Evolutionary conservation across 1,140 invertebrate species (phyloP), one percentile per base, ranked within the genome.

Genomic region (Orchestia grillus): DNA sequence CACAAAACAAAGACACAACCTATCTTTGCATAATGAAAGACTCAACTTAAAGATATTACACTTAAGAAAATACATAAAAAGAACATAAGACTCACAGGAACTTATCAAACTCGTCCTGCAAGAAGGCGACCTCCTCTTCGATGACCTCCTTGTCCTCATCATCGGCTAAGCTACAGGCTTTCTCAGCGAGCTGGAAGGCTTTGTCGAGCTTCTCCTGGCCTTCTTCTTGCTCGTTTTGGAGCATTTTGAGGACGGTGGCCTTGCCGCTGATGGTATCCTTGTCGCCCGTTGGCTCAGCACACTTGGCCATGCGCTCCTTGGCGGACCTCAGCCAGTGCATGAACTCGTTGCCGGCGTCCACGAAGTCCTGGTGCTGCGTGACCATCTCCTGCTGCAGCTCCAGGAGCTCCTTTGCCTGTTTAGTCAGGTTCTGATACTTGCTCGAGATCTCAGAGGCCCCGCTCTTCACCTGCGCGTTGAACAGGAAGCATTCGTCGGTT

Each of bases 251-350:
- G 97, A 99, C 98, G 8, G 98, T 98, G 87, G 99, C 98, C 97
- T 99, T 99, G 96, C 98, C 98, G 45, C 98, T 98, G 96, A 99
- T 97, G 62, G 98, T 98, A 97, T 99, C 99, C 97, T 99, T 99
- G 97, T 99, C 99, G 41, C 99, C 99, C 40, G 98, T 99, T 11
- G 99, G 98, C 97, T 99, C 99, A 0, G 99, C 99, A 97, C 99
- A 99, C 97, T 99, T 99, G 96, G 98, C 98, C n/a, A 99, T 97
- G 96, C 98, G 98, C 97, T 99, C 99, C 97, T 99, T 98, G 23
- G 99, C 98, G 95, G 98, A 98, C 97, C 99, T 98, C 87, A 99
- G 98, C 99, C 99, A 99, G 97, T 98, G 98, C 96, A 98, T 98
- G 97, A 99, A 99, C 97, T 99, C 99, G 97, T 98, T 98, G 96